Evolutionary conservation across 2,113 vertebrate genomes (phyloP), one percentile per base, ranked within the genome.

Genomic region (Sakesphorus luctuosus): DNA sequence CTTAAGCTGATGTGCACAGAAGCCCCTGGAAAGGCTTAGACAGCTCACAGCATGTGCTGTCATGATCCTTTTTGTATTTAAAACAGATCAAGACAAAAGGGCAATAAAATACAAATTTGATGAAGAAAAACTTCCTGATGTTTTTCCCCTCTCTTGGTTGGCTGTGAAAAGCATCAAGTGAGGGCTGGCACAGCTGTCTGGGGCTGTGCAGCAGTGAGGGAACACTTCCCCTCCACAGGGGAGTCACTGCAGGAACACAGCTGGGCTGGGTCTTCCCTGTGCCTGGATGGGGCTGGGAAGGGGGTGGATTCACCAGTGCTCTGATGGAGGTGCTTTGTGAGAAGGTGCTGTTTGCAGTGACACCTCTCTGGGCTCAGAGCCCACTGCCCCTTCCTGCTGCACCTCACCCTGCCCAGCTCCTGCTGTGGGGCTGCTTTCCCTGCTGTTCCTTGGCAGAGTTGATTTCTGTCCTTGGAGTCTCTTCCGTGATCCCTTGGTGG

Each of bases 121-220:
- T 85, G 46, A 93, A 65, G 88, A 67, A 69, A 96, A 93, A 55
- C 67, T 90, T 87, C 10, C 69, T 61, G 31, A 26, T 75, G 35
- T 68, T 13, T 2, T 2, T 3, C 8, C 7, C 7, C 6, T 7
- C 12, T 31, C 82, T 56, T 73, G 40, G 53, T 65, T 93, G 93
- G 31, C 78, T 72, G 26, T 68, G 58, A 61, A 84, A 93, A 87
- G n/a, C 12, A 10, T 83, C 18, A 53, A 83, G 78, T 65, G 82
- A 68, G 68, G 74, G 82, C 95, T 92, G 90, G 85, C 82, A 73
- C 71, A 91, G 78, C 90, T 91, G 74, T 73, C 58, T 86, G 26
- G 56, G 33, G 19, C 69, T 65, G 8, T 15, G 33, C 40, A 58
- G 85, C 58, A 65, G 75, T 50, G 75, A 90, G 71, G 71, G 72